Percentiles rank a stretch among this genome's conserved stretches.
phyloP scores from a whole-genome alignment of 2,113 vertebrate species.

The Neopipo cinnamomea region DNA sequence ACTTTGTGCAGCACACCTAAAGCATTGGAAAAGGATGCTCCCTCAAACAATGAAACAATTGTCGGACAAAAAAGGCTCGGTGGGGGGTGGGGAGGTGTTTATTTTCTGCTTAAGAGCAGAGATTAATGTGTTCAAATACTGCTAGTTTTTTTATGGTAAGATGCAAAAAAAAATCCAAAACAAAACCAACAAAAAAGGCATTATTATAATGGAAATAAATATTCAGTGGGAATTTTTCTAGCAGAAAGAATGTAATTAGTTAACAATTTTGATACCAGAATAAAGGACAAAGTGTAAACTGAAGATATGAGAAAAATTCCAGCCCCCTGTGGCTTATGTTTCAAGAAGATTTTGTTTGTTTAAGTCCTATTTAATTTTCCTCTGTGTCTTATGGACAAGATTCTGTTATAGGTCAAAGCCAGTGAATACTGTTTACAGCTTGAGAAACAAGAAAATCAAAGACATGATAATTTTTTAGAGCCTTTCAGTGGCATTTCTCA shows the following conservation, averaged over 20 bases:
- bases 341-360: slow-evolving; percentile 19
- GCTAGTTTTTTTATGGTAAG: background rate
- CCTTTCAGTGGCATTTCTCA: background rate
- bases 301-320: background rate
- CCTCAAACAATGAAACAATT: background rate
- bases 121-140: background rate
- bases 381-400: background rate
- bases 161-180: background rate
- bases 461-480: background rate
- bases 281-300: background rate
- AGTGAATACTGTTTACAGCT: background rate
- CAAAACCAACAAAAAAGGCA: too few relatives aligned
- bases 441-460: slow-evolving; percentile 33
- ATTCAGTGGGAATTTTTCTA: background rate
- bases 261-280: background rate
- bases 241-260: background rate
- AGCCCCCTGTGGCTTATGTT: background rate
- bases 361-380: slow-evolving; percentile 18
- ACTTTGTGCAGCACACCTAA: background rate
- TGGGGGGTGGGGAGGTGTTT: background rate
- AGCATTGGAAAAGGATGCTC: background rate
- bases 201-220: background rate
- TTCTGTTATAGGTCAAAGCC: background rate
- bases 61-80: background rate
- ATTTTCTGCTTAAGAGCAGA: background rate